Base-by-base conservation (phyloP, 2,113 vertebrate species). In the Bubo bubo region DNA sequence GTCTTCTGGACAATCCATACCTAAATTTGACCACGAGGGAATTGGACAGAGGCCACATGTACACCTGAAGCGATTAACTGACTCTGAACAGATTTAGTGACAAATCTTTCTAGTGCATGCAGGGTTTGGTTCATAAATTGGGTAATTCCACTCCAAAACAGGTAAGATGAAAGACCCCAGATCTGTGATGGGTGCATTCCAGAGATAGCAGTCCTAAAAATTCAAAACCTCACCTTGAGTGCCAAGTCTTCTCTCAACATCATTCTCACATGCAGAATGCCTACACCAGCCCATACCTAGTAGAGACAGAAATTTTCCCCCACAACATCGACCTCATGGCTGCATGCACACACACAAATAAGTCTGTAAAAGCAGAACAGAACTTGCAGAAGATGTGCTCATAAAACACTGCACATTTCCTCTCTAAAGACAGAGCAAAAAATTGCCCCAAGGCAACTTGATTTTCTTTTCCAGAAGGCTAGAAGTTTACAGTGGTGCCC, bases 141-240 rank as follows among this genome's bases (percentile, higher is more conserved):
- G 26, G n/a, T 72, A 43, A 92, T 79, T 95, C 22, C 10, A 8
- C 34, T 58, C 26, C 22, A 52, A 79, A 90, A 49, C 10, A 39
- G n/a, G 19, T 41, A 72, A 90, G 62, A 88, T 35, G 18, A 86
- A 93, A 79, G 35, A 34, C 27, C 28, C 16, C 49, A 73, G 28
- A 83, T 30, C 16, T 83, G 24, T 49, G n/a, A 92, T 24, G 20
- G 26, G 8, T 5, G 1, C 39, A 49, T 76, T 76, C 58, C 43
- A 91, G 43, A 88, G 76, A 91, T 18, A 87, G 12, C 14, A 88
- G 90, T 75, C 52, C 68, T 50, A 74, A 74, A 91, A 89, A 24
- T 62, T 80, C 76, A 88, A 41, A 17, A 77, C 8, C 28, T 39
- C 24, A 64, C 32, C 27, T 49, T 45, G 35, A 70, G 28, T 64